Base-by-base conservation (phyloP, 2,888 invertebrate species). In the Hypena proboscidalis region DNA sequence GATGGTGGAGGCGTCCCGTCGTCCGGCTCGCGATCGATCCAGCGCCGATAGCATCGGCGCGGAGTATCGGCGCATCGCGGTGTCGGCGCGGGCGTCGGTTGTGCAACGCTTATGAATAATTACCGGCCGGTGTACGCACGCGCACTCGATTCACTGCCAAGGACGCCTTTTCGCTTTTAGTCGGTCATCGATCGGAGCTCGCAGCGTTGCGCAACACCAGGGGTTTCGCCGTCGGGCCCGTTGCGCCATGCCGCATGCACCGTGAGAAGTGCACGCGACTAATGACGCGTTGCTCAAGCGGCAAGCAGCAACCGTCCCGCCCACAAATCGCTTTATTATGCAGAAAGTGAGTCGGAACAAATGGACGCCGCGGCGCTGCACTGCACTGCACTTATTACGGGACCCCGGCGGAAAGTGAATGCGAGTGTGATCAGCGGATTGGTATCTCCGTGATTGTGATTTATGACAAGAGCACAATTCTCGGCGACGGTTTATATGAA, bases 101-200 rank as follows among this genome's bases (percentile, higher is more conserved):
- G 82, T 68, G 83, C 74, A 79, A 81, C 67, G 66, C 62, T 73
- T 74, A 77, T 82, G 79, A 81, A 77, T 82, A 79, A 83, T 78
- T 74, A 72, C 72, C 67, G 68, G 62, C 68, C 58, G 59, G 71
- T 63, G 72, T 56, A 70, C 74, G 78, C 73, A 79, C 76, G 74
- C 67, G 70, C 62, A 54, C 70, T 71, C 69, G 73, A 70, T 80
- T 81, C 83, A 84, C 70, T 83, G 83, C 77, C 84, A 83, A 84
- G 83, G 84, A 83, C 83, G 83, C 70, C 70, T 71, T 81, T 80
- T 82, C 82, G 83, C 80, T 82, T 80, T 78, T 77, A 73, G 75
- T 64, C 76, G 80, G 76, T 77, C 79, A 69, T 67, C 75, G 75
- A 66, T 73, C 76, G 58, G 61, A 48, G 35, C 38, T 73, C 76